Conservation (phyloP, 2,888 invertebrate genomes). For the Cantharis rufa region DNA sequence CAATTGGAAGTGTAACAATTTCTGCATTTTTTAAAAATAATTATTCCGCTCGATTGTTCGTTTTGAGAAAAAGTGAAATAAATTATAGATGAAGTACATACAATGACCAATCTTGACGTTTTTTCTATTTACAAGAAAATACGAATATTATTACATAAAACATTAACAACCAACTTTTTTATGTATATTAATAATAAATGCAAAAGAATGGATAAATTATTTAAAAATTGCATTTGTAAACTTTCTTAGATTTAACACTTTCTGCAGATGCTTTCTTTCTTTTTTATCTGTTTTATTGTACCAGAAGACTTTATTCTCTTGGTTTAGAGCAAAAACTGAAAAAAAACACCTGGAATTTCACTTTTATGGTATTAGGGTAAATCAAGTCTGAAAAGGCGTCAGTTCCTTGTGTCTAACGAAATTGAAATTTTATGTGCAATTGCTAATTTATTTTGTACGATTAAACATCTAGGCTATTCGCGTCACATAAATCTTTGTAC, state of each 20-base stretch:
- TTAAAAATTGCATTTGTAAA: background rate
- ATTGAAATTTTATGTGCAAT: background rate
- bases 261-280: background rate
- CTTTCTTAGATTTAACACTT: background rate
- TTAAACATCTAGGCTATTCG: background rate
- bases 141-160: background rate
- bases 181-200: background rate
- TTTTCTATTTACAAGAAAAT: background rate
- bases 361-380: too few species aligned
- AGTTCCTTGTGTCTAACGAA: background rate
- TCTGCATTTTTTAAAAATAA: background rate
- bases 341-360: too few species aligned
- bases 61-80: background rate
- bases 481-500: background rate
- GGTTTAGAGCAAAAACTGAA: background rate
- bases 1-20: background rate
- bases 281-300: background rate
- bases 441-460: background rate
- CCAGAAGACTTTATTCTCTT: background rate
- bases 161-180: background rate
- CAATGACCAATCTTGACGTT: background rate
- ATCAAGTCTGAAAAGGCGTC: too few species aligned
- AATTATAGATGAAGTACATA: background rate
- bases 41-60: background rate
- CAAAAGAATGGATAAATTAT: background rate